Percentiles rank a stretch among this genome's conserved stretches.
phyloP scores from a whole-genome alignment of 2,113 vertebrate genomes.

The Thamnophis sirtalis region DNA sequence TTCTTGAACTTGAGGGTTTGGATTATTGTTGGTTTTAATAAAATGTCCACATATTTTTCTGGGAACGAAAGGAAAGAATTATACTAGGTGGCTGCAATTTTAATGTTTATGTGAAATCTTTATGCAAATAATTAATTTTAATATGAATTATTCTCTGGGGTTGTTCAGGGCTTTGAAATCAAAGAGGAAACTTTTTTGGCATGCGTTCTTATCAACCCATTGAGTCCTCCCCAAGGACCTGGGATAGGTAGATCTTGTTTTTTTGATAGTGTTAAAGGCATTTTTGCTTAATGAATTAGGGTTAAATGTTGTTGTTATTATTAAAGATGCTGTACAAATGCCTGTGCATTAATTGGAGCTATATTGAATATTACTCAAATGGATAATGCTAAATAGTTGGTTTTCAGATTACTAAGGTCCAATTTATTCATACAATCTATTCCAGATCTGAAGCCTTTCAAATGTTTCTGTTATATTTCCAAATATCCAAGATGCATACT shows the following conservation, averaged over 20 bases:
- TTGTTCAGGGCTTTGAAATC: background rate
- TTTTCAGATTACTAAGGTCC: background rate
- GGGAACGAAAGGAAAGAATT: background rate
- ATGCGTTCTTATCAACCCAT: background rate
- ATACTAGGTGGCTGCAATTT: background rate
- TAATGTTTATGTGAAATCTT: background rate
- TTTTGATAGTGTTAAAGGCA: background rate
- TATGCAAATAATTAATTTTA: background rate
- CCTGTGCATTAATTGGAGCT: slow-evolving; percentile 1
- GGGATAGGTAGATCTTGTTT: background rate
- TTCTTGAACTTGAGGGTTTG: background rate
- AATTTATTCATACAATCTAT: background rate
- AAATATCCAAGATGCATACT: background rate
- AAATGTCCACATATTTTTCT: background rate
- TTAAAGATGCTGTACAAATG: slow-evolving; percentile 19
- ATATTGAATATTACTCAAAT: background rate
- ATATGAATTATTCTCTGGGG: background rate
- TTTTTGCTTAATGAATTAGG: background rate
- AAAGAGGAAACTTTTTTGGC: background rate
- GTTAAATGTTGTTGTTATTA: background rate
- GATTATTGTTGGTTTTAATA: background rate
- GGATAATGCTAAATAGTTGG: background rate
- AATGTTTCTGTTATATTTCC: background rate
- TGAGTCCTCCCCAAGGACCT: background rate
- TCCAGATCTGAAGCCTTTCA: background rate